Conservation (phyloP, 2,888 invertebrate genomes). For the Mechanitis mazaeus region DNA sequence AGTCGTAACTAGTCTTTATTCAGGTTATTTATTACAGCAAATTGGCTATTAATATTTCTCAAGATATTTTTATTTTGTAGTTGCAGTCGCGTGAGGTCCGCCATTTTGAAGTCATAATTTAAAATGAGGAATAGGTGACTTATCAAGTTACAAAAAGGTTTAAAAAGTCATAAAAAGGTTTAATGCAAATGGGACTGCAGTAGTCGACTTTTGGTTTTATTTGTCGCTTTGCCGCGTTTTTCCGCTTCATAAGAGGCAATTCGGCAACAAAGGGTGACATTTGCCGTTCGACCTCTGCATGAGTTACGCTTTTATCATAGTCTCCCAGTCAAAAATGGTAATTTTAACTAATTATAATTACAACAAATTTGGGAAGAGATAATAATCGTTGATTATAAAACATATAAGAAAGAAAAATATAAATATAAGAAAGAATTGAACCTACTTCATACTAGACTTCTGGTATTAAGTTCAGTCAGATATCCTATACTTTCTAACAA, state of each 20-base stretch:
- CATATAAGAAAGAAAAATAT: no score
- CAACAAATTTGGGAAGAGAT: no score
- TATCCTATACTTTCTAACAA: no score
- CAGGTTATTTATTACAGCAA: no score
- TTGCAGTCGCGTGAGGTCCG: not conserved
- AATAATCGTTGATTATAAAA: no score
- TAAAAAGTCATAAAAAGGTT: not conserved
- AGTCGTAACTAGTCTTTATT: no score
- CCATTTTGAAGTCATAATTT: slow-evolving; percentile 2
- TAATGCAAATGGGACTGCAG: slow-evolving; percentile 1
- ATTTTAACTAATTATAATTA: slow-evolving; percentile 67
- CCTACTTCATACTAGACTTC: no score
- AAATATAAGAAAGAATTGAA: no score
- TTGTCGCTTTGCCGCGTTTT: slow-evolving; percentile 6
- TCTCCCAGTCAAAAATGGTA: slow-evolving; percentile 56
- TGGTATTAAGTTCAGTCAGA: no score
- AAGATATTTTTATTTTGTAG: not conserved
- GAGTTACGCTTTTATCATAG: slow-evolving; percentile 30
- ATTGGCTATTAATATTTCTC: no score
- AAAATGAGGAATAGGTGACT: not conserved
- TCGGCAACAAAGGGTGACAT: slow-evolving; percentile 12
- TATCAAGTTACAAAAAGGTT: not conserved
- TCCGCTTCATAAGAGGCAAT: slow-evolving; percentile 6
- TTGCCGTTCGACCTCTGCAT: slow-evolving; percentile 15
- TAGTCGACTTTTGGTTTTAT: slow-evolving; percentile 5